Conservation (phyloP, 2,888 invertebrate genomes). For the Phyllotreta cruciferae region DNA sequence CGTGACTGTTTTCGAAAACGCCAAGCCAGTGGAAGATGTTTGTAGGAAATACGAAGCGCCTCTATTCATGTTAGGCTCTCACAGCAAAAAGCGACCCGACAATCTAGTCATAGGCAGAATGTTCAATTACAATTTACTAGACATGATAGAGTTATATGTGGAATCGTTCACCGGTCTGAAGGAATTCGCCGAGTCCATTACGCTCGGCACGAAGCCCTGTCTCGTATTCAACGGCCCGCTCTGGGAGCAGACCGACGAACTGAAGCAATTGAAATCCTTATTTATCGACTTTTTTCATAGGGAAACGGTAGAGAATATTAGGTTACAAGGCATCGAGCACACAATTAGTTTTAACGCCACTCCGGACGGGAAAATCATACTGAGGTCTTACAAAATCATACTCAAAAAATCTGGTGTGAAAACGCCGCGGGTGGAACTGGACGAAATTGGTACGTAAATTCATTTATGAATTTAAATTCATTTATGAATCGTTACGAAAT, state of each 20-base stretch:
- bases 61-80: conserved; percentile 88
- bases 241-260: conserved; percentile 84
- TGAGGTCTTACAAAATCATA: conserved; percentile 80
- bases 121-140: conserved; percentile 88
- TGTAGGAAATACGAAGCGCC: conserved; percentile 87
- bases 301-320: conserved; percentile 78
- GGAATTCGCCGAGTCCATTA: conserved; percentile 74
- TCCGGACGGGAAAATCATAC: conserved; percentile 76
- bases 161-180: conserved; percentile 80
- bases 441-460: conserved; percentile 76
- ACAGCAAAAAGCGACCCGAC: conserved; percentile 94
- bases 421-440: conserved; percentile 89
- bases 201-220: conserved; percentile 84
- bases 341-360: conserved; percentile 87
- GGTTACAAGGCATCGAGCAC: conserved; percentile 93
- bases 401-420: conserved; percentile 91
- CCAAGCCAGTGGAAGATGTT: conserved; percentile 77
- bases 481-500: too few species aligned
- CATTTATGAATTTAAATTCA: conserved; percentile 2
- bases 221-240: conserved; percentile 90
- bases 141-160: conserved; percentile 96
- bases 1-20: conserved; percentile 91
- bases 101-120: conserved; percentile 89
- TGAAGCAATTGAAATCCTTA: conserved; percentile 84
- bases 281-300: conserved; percentile 93